A percentile compares a stretch with the other conserved stretches of the same genome.
Evolutionary conservation across 23 tunicate genomes (phyloP).

Genomic region (Clavelina lepadiformis): DNA sequence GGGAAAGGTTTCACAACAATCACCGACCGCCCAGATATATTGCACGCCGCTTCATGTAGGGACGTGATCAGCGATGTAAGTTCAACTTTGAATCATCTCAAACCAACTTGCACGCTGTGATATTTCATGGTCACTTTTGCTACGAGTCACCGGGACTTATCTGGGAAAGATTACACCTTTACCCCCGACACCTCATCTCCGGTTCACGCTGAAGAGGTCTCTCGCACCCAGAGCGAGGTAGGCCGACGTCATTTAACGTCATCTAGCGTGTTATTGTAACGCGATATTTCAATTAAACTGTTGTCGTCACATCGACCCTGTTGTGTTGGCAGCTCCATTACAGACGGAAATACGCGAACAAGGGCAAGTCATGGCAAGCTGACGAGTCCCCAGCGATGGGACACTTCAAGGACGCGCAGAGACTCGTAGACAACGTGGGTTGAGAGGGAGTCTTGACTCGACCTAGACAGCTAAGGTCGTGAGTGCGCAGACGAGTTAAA

Average conservation of each 20-base stretch:
- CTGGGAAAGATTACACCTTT: constrained; percentile 85
- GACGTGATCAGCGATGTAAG: constrained; percentile 94
- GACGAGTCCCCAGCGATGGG: constrained; percentile 78
- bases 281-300: no score
- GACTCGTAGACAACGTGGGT: constrained; percentile 70
- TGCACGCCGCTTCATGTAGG: constrained; percentile 72
- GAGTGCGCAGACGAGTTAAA: background rate
- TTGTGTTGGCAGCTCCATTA: constrained; percentile 89
- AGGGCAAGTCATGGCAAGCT: constrained; percentile 90
- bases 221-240: constrained; percentile 83
- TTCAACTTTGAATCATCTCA: background rate
- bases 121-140: no score
- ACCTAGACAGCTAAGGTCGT: background rate
- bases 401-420: constrained; percentile 86
- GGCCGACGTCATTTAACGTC: no score
- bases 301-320: no score
- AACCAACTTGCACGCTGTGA: background rate
- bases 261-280: no score
- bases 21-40: constrained; percentile 85
- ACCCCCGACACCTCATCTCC: constrained; percentile 69
- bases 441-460: no score
- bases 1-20: constrained; percentile 71
- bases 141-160: constrained; percentile 83
- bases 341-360: constrained; percentile 72
- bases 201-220: constrained; percentile 73